Percentiles rank a stretch among this genome's conserved stretches.
Conservation (phyloP, 1,140 invertebrate genomes). For the Heliconius nattereri region DNA sequence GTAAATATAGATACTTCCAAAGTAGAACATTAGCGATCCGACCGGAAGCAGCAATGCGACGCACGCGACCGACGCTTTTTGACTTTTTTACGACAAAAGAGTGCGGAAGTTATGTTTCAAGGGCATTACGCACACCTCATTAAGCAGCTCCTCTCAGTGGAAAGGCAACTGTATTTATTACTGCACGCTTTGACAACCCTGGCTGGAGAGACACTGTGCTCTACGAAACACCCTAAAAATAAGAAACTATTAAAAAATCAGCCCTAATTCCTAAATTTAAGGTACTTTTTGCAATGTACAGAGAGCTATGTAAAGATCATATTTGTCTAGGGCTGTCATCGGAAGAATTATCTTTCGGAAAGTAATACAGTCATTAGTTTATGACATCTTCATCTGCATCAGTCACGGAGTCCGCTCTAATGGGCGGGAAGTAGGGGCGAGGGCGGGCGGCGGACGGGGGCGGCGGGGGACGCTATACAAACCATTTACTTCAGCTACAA, state of each 20-base stretch:
- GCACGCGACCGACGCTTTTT: constrained; percentile 31
- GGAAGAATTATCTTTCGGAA: constrained; percentile 58
- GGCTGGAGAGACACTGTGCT: constrained; percentile 44
- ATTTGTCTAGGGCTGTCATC: constrained; percentile 54
- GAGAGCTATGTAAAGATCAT: neutral
- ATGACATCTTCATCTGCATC: constrained; percentile 71
- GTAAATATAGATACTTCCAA: constrained; percentile 32
- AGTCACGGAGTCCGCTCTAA: constrained; percentile 57
- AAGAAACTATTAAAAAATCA: neutral
- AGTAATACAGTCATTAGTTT: constrained; percentile 71
- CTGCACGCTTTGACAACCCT: constrained; percentile 67
- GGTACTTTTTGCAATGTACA: neutral
- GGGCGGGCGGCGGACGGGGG: constrained; percentile 29
- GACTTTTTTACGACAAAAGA: constrained; percentile 73
- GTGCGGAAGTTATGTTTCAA: constrained; percentile 69
- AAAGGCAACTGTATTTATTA: constrained; percentile 66
- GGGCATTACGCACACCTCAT: constrained; percentile 73
- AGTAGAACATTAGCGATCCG: constrained; percentile 56
- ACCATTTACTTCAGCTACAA: constrained; percentile 1
- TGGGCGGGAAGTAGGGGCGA: constrained; percentile 46
- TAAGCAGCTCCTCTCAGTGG: constrained; percentile 61
- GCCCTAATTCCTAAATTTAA: neutral
- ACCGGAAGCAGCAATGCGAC: constrained; percentile 46
- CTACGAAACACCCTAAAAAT: constrained; percentile 39
- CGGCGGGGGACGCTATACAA: neutral